Conservation (phyloP, 2,888 invertebrate genomes). For the Argyresthia goedartella region DNA sequence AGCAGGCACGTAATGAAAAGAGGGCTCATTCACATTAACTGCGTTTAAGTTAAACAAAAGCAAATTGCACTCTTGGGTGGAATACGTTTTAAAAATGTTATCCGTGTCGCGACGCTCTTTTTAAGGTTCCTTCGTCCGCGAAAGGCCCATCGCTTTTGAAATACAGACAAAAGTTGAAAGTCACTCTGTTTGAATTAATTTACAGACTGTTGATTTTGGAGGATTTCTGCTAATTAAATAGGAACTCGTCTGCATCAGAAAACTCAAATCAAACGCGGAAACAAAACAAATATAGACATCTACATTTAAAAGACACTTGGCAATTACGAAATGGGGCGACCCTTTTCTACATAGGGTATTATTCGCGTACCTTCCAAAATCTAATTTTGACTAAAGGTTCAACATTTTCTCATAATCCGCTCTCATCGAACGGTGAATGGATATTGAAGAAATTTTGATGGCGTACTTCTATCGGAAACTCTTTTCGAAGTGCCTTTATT, state of each 20-base stretch:
- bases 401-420: conserved; percentile 55
- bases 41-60: conserved; percentile 51
- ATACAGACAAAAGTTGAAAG: background rate
- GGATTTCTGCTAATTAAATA: conserved; percentile 25
- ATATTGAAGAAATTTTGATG: conserved; percentile 61
- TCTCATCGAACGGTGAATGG: conserved; percentile 61
- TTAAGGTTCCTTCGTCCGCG: background rate
- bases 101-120: background rate
- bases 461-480: conserved; percentile 57
- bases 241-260: no score
- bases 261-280: no score
- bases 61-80: conserved; percentile 43
- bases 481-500: conserved; percentile 60
- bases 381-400: conserved; percentile 41
- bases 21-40: conserved; percentile 49
- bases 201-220: background rate
- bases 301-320: no score
- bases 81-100: conserved; percentile 7
- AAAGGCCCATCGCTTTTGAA: background rate
- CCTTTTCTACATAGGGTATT: no score
- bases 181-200: background rate
- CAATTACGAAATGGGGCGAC: no score
- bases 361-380: conserved; percentile 25
- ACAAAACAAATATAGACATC: no score
- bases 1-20: conserved; percentile 33